Evolutionary conservation across 2,888 invertebrate genomes (phyloP).

Genomic region (Sphinx pinastri): DNA sequence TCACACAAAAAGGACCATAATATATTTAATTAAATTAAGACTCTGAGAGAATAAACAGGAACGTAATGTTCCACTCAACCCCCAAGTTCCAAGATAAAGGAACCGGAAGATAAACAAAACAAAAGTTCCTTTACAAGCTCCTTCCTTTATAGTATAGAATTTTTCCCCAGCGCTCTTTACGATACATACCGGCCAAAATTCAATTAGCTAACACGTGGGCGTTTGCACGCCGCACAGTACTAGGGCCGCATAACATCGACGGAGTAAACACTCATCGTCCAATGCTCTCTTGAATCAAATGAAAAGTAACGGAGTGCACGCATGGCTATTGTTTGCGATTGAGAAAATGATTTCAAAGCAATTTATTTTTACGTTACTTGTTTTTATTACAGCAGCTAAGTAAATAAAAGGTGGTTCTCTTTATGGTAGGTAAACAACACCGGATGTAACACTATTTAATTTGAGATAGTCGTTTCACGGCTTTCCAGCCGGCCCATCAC

Average conservation of each 20-base stretch:
- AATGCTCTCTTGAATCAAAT: constrained; percentile 41
- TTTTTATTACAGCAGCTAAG: too few species aligned
- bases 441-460: too few species aligned
- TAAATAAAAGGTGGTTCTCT: too few species aligned
- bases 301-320: too few species aligned
- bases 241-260: constrained; percentile 49
- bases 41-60: neutral
- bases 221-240: constrained; percentile 46
- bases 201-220: constrained; percentile 48
- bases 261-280: constrained; percentile 47
- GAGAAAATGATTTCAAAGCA: too few species aligned
- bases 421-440: too few species aligned
- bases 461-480: too few species aligned
- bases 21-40: neutral
- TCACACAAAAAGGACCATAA: too few species aligned
- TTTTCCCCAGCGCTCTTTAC: constrained; percentile 4
- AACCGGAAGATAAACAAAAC: neutral
- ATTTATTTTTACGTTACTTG: too few species aligned
- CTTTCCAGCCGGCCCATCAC: too few species aligned
- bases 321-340: too few species aligned
- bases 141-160: constrained; percentile 16
- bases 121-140: constrained; percentile 23
- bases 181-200: constrained; percentile 37
- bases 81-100: neutral
- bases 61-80: neutral